These are phyloP conservation scores for Sorex maritimensis DNA, from an alignment of 2,797 vertebrate genomes.

Conservation along the genomic window DNA sequence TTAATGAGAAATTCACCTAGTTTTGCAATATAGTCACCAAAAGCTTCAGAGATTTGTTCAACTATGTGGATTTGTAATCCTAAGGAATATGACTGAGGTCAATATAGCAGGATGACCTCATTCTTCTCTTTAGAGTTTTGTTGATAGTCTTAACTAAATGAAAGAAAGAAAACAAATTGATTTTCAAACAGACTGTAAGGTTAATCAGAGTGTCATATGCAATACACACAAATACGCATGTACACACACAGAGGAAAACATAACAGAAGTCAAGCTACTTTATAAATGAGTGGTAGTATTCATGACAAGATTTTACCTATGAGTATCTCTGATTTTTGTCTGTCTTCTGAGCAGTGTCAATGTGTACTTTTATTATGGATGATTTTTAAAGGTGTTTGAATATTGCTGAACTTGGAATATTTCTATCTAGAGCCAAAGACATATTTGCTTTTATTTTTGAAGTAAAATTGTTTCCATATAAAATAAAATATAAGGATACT, in stretches of 20 bases:
- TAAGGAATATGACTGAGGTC: not conserved
- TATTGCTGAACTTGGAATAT: not conserved
- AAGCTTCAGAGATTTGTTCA: constrained; percentile 24
- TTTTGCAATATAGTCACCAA: not conserved
- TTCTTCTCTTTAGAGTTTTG: constrained; percentile 10
- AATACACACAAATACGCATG: not conserved
- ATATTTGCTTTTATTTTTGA: not conserved
- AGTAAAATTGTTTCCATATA: not conserved
- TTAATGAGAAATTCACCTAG: not conserved
- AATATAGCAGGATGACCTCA: not conserved
- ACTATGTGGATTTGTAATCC: not conserved
- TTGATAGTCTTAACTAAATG: constrained; percentile 5
- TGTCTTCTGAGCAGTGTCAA: not conserved
- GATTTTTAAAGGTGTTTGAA: not conserved
- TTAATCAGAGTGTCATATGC: not conserved
- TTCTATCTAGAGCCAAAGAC: not conserved
- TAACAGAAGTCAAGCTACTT: not conserved
- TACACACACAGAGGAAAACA: not conserved
- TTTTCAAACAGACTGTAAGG: not conserved
- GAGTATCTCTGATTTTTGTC: not conserved
- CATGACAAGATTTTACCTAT: not conserved
- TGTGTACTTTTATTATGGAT: not conserved
- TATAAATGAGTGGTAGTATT: not conserved
- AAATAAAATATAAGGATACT: not conserved
- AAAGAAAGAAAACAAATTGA: constrained; percentile 13